Conservation (phyloP, 2,888 invertebrate species). For the Eristalinus sepulchralis region DNA sequence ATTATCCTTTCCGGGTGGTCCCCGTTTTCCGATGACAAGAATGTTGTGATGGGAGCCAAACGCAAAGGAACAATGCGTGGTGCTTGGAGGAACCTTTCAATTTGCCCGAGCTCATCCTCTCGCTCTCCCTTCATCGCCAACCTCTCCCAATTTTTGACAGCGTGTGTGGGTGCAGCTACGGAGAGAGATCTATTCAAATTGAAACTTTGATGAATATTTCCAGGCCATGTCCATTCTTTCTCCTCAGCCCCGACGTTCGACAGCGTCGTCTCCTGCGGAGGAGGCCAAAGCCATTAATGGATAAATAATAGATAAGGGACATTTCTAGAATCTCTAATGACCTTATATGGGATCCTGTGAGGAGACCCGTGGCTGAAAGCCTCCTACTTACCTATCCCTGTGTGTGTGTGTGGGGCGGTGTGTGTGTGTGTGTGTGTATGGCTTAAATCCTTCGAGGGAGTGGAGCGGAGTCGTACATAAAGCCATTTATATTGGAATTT, state of each 20-base stretch:
- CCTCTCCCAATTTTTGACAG: background rate
- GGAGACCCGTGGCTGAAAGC: constrained; percentile 8
- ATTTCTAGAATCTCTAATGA: constrained; percentile 67
- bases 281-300: constrained; percentile 65
- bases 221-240: background rate
- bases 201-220: constrained; percentile 1
- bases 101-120: too few relatives aligned
- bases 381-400: background rate
- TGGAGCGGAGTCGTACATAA: constrained; percentile 31
- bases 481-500: constrained; percentile 68
- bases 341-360: constrained; percentile 32
- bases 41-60: too few relatives aligned
- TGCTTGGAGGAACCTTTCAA: too few relatives aligned
- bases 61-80: too few relatives aligned
- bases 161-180: background rate
- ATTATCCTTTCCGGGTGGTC: too few relatives aligned
- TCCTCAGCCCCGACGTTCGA: background rate
- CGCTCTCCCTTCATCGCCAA: too few relatives aligned
- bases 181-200: background rate
- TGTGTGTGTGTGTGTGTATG: background rate
- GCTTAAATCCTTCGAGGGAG: background rate
- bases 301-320: constrained; percentile 68
- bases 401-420: background rate
- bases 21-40: too few relatives aligned
- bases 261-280: background rate